Percentiles rank a stretch among this genome's conserved stretches.
Conservation (phyloP, 2,797 vertebrate species). For the Balearica regulorum region DNA sequence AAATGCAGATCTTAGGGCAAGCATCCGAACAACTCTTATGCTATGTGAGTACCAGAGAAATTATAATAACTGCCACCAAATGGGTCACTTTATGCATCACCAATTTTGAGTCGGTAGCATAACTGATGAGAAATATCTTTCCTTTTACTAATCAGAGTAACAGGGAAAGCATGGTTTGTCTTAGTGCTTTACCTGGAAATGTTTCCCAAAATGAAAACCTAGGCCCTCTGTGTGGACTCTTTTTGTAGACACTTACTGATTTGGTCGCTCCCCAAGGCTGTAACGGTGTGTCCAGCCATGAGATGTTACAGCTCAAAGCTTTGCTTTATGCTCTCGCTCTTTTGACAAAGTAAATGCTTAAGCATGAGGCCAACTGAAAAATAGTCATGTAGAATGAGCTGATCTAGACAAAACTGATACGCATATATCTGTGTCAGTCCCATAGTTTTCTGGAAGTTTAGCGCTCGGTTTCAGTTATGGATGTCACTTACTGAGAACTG, state of each 20-base stretch:
- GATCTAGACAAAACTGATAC: not conserved
- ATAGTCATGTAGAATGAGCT: not conserved
- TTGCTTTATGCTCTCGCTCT: not conserved
- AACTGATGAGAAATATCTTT: not conserved
- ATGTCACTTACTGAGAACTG: not conserved
- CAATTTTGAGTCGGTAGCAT: not conserved
- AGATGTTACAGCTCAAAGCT: not conserved
- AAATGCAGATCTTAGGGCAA: constrained; percentile 51
- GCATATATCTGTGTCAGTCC: not conserved
- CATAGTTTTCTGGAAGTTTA: not conserved
- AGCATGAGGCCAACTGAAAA: not conserved
- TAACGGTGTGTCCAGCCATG: not conserved
- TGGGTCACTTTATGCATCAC: not conserved
- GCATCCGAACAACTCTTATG: not conserved
- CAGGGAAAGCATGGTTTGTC: not conserved
- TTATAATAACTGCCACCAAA: not conserved
- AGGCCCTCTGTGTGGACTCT: not conserved
- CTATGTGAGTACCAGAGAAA: not conserved
- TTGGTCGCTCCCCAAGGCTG: not conserved
- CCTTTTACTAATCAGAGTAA: not conserved
- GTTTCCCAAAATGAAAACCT: not conserved
- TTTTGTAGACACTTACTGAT: too few species aligned
- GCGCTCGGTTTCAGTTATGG: not conserved
- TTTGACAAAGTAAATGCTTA: not conserved
- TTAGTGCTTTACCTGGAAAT: not conserved